Percentiles rank a stretch among this genome's conserved stretches.
phyloP scores from a whole-genome alignment of 2,888 invertebrate genomes.

The Nemurella pictetii region DNA sequence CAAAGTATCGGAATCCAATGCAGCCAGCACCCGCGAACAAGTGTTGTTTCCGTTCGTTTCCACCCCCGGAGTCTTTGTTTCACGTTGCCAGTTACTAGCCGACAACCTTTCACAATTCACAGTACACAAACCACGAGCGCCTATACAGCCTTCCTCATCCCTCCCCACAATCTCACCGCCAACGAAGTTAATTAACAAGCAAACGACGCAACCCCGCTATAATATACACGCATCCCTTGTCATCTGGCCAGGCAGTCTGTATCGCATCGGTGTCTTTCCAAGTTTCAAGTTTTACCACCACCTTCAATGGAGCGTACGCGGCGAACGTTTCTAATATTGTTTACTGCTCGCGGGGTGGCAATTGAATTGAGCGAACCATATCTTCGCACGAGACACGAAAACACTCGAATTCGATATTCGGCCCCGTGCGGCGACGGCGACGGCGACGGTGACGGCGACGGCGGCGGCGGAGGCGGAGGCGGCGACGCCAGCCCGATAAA shows the following conservation, averaged over 20 bases:
- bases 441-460: background rate
- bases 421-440: background rate
- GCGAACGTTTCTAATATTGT: background rate
- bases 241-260: too few relatives aligned
- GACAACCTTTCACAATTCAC: background rate
- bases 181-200: too few relatives aligned
- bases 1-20: slow-evolving; percentile 7
- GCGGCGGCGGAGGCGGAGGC: background rate
- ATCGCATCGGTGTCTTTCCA: background rate
- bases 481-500: slow-evolving; percentile 1
- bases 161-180: background rate
- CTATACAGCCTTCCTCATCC: background rate
- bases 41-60: background rate
- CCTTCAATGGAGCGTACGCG: background rate
- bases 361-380: background rate
- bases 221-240: background rate
- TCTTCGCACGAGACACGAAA: background rate
- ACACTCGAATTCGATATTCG: background rate
- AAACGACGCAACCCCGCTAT: background rate
- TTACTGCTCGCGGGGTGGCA: background rate
- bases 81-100: background rate
- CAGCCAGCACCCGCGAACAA: background rate
- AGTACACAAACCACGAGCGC: background rate
- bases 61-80: background rate
- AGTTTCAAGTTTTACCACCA: too few relatives aligned